Percentiles rank a stretch among this genome's conserved stretches.
phyloP scores from a whole-genome alignment of 2,888 invertebrate genomes.

The Luperina testacea region DNA sequence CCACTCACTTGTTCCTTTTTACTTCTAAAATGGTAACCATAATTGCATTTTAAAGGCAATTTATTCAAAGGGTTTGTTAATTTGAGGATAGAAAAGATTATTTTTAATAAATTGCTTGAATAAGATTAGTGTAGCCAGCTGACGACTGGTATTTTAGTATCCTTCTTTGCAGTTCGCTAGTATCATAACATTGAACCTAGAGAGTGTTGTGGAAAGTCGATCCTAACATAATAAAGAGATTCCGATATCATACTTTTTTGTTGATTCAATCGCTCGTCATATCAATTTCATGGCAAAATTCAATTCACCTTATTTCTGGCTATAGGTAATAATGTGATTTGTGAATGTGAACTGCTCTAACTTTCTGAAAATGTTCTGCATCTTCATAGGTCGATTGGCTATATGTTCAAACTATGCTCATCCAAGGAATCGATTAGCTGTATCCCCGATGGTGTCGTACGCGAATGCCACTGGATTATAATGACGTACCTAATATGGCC shows the following conservation, averaged over 20 bases:
- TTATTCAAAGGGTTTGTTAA: constrained; percentile 19
- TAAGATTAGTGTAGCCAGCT: neutral
- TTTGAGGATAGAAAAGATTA: constrained; percentile 13
- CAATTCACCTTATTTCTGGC: neutral
- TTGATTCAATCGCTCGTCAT: constrained; percentile 9
- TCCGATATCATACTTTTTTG: neutral
- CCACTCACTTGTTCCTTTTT: constrained; percentile 65
- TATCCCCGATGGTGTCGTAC: constrained; percentile 23
- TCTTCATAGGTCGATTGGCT: neutral
- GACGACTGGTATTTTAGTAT: neutral
- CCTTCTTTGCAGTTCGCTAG: neutral
- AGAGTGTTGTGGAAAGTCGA: constrained; percentile 4
- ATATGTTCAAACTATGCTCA: constrained; percentile 11
- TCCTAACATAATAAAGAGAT: neutral
- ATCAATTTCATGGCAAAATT: neutral
- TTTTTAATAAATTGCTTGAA: constrained; percentile 21
- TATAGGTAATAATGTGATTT: neutral
- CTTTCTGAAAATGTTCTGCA: neutral
- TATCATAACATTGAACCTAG: constrained; percentile 23
- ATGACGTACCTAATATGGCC: constrained; percentile 20
- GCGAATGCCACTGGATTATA: constrained; percentile 18
- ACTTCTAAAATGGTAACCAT: constrained; percentile 51
- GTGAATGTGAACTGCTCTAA: neutral
- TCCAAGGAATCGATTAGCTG: constrained; percentile 31
- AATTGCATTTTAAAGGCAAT: constrained; percentile 46